Evolutionary conservation across 2,113 vertebrate genomes (phyloP), one percentile per base, ranked within the genome.

Genomic region (Gallinago paraguaiae): DNA sequence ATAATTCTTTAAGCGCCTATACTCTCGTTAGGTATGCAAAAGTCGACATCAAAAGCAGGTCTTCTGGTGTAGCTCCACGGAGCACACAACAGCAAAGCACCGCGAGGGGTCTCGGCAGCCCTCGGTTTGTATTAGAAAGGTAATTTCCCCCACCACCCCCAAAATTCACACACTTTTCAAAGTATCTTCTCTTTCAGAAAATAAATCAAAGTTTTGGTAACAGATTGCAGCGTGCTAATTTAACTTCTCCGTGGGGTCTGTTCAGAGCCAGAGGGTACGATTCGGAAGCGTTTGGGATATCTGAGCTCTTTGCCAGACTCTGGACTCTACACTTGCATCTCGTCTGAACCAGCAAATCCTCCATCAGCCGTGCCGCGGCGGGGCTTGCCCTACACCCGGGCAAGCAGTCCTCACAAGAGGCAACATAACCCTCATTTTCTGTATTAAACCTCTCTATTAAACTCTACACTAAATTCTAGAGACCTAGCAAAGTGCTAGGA

Each of bases 221-320:
- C 83, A 85, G 83, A 78, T 37, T 41, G 64, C 27, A 3, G 8
- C 0, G 13, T 7, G 68, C 69, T 92, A 87, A 82, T 95, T 96
- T 93, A 75, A 90, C 65, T 56, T 30, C 35, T 78, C 53, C 30
- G 23, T n/a, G 11, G 17, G 63, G 93, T 75, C 69, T 88, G 13
- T 18, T 20, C 48, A 27, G 76, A 93, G 83, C n/a, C 41, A 13
- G 37, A 27, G 53, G 1, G 17, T 77, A 53, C 3, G 41, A 79
- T 69, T 28, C 0, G 3, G 69, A 92, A 71, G 84, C 7, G 82
- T 94, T 93, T 82, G 68, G 91, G 96, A 76, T 95, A 82, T 0
- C 30, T 33, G 91, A 95, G 82, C 89, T 82, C 86, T 84, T 48
- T 81, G 87, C 37, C 93, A 92, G 67, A 95, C 83, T 25, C 33